A percentile compares a stretch with the other conserved stretches of the same genome.
Evolutionary conservation across 2,113 vertebrate genomes (phyloP).

Genomic region (Penelope pileata): DNA sequence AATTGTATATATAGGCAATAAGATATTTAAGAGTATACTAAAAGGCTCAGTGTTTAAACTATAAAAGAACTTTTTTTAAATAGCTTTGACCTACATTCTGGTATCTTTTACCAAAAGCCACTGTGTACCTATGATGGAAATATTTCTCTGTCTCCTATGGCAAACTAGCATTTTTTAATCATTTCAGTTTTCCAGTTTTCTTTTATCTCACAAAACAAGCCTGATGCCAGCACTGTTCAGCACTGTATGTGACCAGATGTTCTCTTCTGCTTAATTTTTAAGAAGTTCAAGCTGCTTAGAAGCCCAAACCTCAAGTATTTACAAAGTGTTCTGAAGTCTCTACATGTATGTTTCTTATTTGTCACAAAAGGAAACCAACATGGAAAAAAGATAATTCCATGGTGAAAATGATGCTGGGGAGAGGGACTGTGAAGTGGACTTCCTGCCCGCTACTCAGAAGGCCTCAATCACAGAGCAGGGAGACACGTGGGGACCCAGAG

Average conservation of each 20-base stretch:
- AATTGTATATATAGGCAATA: background rate
- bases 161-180: background rate
- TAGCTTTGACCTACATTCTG: background rate
- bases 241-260: background rate
- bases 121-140: background rate
- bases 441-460: background rate
- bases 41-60: constrained; percentile 46
- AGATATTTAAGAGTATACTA: background rate
- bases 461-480: background rate
- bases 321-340: background rate
- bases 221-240: background rate
- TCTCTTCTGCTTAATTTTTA: background rate
- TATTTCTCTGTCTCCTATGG: background rate
- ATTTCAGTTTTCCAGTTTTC: background rate
- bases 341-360: background rate
- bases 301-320: background rate
- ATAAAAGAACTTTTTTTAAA: background rate
- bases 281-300: background rate
- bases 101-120: background rate
- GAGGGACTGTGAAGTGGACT: background rate
- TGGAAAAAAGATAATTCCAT: background rate
- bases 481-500: background rate
- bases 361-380: background rate
- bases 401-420: background rate
- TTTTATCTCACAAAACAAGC: background rate